phyloP scores from a whole-genome alignment of 2,113 vertebrate species.

The Fulmarus glacialis region DNA sequence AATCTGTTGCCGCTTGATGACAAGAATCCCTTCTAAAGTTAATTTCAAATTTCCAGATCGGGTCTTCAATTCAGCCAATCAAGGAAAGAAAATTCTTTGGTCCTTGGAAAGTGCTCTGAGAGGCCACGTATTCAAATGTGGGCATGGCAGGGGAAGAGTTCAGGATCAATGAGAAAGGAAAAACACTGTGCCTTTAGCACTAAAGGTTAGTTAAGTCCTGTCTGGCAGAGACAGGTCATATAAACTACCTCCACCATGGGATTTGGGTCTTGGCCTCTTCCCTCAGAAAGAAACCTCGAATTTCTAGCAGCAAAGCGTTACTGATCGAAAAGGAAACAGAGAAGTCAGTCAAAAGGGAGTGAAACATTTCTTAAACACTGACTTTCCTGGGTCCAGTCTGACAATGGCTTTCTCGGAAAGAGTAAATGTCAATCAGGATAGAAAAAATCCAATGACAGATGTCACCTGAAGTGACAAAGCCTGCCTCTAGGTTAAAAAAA shows the following conservation, averaged over 20 bases:
- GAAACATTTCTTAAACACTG: not conserved
- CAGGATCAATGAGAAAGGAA: not conserved
- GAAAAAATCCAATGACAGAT: not conserved
- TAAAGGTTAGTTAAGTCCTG: not conserved
- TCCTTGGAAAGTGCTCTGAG: not conserved
- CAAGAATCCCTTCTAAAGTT: not conserved
- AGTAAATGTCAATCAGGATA: not conserved
- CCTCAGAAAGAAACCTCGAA: not conserved
- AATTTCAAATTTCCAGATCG: not conserved
- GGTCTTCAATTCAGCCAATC: not conserved
- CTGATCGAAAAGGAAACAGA: not conserved
- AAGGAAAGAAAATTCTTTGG: not conserved
- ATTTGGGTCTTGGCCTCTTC: not conserved
- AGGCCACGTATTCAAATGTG: not conserved
- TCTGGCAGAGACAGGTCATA: not conserved
- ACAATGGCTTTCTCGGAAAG: not conserved
- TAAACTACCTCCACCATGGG: not conserved
- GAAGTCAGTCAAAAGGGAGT: not conserved
- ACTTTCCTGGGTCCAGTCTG: not conserved
- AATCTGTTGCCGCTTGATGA: fast-evolving
- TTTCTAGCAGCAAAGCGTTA: not conserved
- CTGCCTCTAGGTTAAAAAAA: not conserved
- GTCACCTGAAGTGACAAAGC: not conserved
- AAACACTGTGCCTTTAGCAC: not conserved
- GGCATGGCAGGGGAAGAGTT: not conserved